phyloP scores from a whole-genome alignment of 2,888 invertebrate species.

The Polymixis lichenea region DNA sequence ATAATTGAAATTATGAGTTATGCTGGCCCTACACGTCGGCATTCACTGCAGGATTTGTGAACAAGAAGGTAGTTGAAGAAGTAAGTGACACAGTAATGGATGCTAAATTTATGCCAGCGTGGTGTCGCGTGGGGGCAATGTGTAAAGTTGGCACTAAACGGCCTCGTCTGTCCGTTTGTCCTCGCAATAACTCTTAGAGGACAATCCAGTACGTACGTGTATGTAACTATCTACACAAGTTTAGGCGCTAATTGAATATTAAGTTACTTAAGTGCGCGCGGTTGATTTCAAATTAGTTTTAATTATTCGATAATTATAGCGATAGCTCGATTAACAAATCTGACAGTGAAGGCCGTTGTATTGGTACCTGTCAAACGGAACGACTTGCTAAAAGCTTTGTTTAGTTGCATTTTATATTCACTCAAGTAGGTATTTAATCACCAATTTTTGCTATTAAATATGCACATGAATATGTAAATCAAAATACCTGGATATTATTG shows the following conservation, averaged over 20 bases:
- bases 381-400: slow-evolving; percentile 46
- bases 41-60: slow-evolving; percentile 27
- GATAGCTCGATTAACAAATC: slow-evolving; percentile 77
- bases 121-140: neutral
- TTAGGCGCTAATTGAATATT: slow-evolving; percentile 83
- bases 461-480: slow-evolving; percentile 1
- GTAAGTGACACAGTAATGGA: slow-evolving; percentile 13
- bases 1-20: slow-evolving; percentile 79
- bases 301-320: slow-evolving; percentile 80
- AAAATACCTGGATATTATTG: neutral
- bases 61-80: slow-evolving; percentile 4
- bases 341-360: slow-evolving; percentile 60
- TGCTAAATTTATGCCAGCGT: slow-evolving; percentile 4
- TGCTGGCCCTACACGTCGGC: slow-evolving; percentile 60
- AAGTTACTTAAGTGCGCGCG: slow-evolving; percentile 77
- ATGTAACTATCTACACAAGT: slow-evolving; percentile 50
- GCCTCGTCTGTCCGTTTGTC: slow-evolving; percentile 68
- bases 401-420: slow-evolving; percentile 19
- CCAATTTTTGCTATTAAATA: slow-evolving; percentile 5
- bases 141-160: slow-evolving; percentile 36
- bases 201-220: slow-evolving; percentile 60
- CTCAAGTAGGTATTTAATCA: neutral
- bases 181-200: slow-evolving; percentile 64
- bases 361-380: slow-evolving; percentile 45
- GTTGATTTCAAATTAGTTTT: slow-evolving; percentile 82